Base-by-base conservation (phyloP, 2,888 invertebrate species). In the Trilocha varians region DNA sequence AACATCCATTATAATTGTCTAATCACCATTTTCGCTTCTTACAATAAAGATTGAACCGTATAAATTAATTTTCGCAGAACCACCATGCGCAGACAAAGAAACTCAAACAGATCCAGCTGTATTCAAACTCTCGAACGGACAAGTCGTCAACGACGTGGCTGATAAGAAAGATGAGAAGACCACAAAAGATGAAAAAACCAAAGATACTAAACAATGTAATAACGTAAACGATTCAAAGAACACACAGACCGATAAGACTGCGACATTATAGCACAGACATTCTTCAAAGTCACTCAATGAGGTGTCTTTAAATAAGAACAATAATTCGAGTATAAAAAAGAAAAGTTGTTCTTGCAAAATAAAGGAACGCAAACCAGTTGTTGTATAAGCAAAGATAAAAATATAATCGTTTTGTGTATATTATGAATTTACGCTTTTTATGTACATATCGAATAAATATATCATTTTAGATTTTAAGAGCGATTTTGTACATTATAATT, bases 291-390 rank as follows among this genome's bases (percentile, higher is more conserved):
- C 84, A 15, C 62, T 80, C 2, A 70, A 64, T 39, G 77, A 82
- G 47, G 70, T 70, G 40, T 63, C 59, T 47, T 57, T 50, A 33
- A 64, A 54, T 40, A 70, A 65, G 41, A 73, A 66, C 54, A 72
- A 66, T 44, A 64, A 67, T 39, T 48, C 48, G 46, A 62, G 65
- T 55, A 62, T 69, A 13, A 75, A 61, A 50, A 77, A 77, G 52
- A 80, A 82, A 53, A 78, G 76, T 54, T 84, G 84, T 52, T 84
- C 84, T 17, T 84, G 84, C 59, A 82, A 70, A 58, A 52, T 75
- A 39, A 75, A 72, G 40, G 78, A 72, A 49, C 53, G 84, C n/a
- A 75, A 71, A 54, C 84, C 84, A 1, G 70, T 85, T 16, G 53
- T 84, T 43, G 84, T 82, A 16, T 82, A 57, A 39, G 13, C 9